These are phyloP conservation scores for Formicarius rufipectus DNA, from an alignment of 2,113 vertebrate species.

Conservation along the genomic window DNA sequence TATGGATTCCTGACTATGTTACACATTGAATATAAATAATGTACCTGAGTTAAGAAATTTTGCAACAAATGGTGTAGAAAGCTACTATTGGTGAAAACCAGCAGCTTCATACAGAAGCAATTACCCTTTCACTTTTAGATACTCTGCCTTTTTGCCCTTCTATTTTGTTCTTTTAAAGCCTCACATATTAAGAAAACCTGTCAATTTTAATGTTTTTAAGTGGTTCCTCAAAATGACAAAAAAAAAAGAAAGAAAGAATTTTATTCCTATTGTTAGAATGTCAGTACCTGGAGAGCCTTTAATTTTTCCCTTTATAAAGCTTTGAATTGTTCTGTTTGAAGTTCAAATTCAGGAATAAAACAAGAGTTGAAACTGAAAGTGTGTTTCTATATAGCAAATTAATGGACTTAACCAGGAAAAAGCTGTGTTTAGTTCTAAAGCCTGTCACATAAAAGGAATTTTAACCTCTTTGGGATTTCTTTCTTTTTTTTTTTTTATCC, in stretches of 20 bases:
- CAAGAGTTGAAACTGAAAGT: constrained; percentile 19
- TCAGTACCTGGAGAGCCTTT: constrained; percentile 47
- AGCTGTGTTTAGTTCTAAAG: constrained; percentile 1
- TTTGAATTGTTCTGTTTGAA: constrained; percentile 45
- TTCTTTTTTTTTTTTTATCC: neutral
- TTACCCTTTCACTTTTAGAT: constrained; percentile 16
- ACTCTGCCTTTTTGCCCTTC: neutral
- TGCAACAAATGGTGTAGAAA: neutral
- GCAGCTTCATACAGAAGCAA: neutral
- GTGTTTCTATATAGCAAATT: neutral
- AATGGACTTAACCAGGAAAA: constrained; percentile 26
- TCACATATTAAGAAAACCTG: neutral
- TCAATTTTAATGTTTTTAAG: constrained; percentile 17
- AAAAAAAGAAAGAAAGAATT: neutral
- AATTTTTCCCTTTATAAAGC: constrained; percentile 19
- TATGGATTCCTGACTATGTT: neutral
- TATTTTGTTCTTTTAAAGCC: constrained; percentile 20
- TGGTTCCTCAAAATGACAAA: neutral
- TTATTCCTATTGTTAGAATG: constrained; percentile 9
- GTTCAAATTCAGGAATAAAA: constrained; percentile 30
- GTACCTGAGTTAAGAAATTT: neutral
- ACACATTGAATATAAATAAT: neutral
- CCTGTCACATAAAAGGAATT: neutral
- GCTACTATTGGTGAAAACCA: neutral
- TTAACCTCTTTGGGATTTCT: neutral